phyloP scores from a whole-genome alignment of 2,888 invertebrate species.

The Rhagonycha lutea region DNA sequence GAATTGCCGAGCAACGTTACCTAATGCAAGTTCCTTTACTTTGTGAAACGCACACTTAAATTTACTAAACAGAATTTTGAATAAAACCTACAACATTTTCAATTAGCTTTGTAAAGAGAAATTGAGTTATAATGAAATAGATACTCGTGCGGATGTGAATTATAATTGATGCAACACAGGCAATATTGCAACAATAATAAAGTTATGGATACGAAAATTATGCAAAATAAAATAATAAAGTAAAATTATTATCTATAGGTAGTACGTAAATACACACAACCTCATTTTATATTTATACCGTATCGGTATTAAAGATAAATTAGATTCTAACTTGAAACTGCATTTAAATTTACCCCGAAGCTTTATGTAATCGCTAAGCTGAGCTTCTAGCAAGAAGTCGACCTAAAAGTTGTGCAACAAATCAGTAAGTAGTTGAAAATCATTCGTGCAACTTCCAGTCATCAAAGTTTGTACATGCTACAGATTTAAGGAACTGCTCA shows the following conservation, averaged over 20 bases:
- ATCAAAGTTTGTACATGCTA: constrained; percentile 28
- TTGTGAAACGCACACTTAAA: background rate
- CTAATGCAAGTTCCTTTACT: background rate
- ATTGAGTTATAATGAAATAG: background rate
- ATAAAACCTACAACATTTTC: background rate
- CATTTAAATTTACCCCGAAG: background rate
- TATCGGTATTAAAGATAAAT: background rate
- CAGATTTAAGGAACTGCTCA: constrained; percentile 22
- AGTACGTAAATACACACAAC: background rate
- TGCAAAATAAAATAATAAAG: background rate
- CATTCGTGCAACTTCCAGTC: constrained; percentile 29
- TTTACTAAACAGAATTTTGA: background rate
- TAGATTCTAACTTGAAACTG: background rate
- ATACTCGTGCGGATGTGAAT: background rate
- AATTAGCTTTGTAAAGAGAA: background rate
- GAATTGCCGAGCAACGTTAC: background rate
- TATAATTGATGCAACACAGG: background rate
- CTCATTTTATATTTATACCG: background rate
- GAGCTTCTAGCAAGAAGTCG: constrained; percentile 17
- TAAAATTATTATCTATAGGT: background rate
- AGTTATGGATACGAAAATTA: background rate
- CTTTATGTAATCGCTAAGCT: background rate
- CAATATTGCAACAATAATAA: background rate
- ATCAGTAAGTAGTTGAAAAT: constrained; percentile 31
- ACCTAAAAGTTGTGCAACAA: constrained; percentile 28